phyloP scores from a whole-genome alignment of 2,888 invertebrate species.

The Ormyrus rosae region DNA sequence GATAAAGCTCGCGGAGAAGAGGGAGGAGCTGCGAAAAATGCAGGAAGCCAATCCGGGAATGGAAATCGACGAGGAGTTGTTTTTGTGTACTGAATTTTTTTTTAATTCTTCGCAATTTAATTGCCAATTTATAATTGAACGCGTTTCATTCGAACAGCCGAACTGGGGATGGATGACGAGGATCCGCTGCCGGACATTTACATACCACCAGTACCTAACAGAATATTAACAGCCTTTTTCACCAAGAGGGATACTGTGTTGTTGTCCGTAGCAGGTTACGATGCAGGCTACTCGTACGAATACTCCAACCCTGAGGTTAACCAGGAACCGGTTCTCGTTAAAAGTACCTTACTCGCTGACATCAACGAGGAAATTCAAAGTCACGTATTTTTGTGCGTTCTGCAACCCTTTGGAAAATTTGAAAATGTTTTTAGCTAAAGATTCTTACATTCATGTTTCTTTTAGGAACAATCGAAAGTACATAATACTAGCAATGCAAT shows the following conservation, averaged over 20 bases:
- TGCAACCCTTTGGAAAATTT: too few relatives aligned
- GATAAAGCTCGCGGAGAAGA: slow-evolving; percentile 78
- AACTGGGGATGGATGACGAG: slow-evolving; percentile 79
- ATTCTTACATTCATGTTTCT: background rate
- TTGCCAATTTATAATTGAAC: too few relatives aligned
- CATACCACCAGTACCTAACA: slow-evolving; percentile 79
- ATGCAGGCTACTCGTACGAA: slow-evolving; percentile 83
- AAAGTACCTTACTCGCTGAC: slow-evolving; percentile 76
- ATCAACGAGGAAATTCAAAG: slow-evolving; percentile 79
- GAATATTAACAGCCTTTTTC: slow-evolving; percentile 79
- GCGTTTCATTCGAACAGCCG: background rate
- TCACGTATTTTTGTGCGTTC: slow-evolving; percentile 77
- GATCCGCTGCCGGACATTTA: slow-evolving; percentile 76
- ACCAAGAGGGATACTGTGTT: slow-evolving; percentile 78
- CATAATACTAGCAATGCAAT: slow-evolving; percentile 80
- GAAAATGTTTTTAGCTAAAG: too few relatives aligned
- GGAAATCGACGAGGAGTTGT: slow-evolving; percentile 80
- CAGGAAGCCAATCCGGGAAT: slow-evolving; percentile 79
- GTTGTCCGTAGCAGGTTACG: slow-evolving; percentile 81
- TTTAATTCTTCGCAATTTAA: too few relatives aligned
- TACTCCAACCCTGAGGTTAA: slow-evolving; percentile 67
- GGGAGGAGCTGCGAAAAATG: slow-evolving; percentile 79
- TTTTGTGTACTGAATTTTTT: slow-evolving; percentile 77
- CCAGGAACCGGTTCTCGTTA: slow-evolving; percentile 73
- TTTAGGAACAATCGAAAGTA: slow-evolving; percentile 74